These are phyloP conservation scores for Cynodonichthys magdalenae DNA, from an alignment of 2,797 vertebrate species.

Conservation along the genomic window DNA sequence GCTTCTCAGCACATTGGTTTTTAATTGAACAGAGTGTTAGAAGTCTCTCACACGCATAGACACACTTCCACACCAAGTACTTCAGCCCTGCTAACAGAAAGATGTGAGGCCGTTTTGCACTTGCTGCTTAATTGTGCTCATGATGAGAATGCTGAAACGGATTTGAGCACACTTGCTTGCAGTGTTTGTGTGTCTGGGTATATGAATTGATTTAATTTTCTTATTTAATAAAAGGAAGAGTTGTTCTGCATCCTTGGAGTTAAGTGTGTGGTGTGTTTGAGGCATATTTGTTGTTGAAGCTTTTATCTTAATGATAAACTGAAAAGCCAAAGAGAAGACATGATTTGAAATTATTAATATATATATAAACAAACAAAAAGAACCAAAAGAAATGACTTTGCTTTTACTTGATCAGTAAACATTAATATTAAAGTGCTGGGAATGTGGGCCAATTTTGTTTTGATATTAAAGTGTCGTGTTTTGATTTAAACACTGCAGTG, in stretches of 20 bases:
- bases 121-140: constrained; percentile 40
- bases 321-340: not conserved
- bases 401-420: not conserved
- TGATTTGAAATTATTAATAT: not conserved
- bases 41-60: constrained; percentile 17
- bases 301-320: not conserved
- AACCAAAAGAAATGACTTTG: not conserved
- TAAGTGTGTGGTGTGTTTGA: not conserved
- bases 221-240: constrained; percentile 13
- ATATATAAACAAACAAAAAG: no score
- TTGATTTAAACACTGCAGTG: not conserved
- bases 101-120: constrained; percentile 18
- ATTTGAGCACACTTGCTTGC: not conserved
- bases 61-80: constrained; percentile 27
- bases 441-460: not conserved
- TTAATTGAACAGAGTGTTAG: constrained; percentile 51
- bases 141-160: constrained; percentile 49
- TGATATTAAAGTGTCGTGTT: not conserved
- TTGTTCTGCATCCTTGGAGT: not conserved
- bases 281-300: constrained; percentile 6
- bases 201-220: constrained; percentile 14
- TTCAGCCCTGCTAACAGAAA: constrained; percentile 24
- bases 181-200: constrained; percentile 7
- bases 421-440: not conserved
- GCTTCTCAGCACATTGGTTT: constrained; percentile 36